These are phyloP conservation scores for Castor canadensis DNA, from an alignment of 2,113 vertebrate genomes.

Conservation along the genomic window DNA sequence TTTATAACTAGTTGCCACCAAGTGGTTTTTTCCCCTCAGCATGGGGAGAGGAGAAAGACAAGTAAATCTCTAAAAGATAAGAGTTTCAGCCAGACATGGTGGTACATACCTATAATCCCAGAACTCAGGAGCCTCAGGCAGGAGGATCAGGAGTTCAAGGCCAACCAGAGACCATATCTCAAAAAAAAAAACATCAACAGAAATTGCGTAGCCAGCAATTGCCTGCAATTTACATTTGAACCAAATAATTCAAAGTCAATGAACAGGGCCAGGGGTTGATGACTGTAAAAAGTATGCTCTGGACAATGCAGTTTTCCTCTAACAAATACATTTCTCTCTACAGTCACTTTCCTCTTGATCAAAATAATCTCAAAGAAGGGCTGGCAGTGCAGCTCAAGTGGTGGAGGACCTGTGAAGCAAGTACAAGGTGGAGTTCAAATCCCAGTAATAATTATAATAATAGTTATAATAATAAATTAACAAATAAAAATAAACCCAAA, in stretches of 20 bases:
- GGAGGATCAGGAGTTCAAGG: too few relatives aligned
- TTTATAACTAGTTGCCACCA: not conserved
- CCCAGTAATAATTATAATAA: too few relatives aligned
- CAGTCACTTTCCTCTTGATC: not conserved
- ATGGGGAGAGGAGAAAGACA: not conserved
- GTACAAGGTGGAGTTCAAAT: too few relatives aligned
- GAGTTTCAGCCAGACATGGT: not conserved
- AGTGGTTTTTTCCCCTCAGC: not conserved
- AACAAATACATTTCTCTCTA: not conserved
- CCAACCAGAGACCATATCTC: too few relatives aligned
- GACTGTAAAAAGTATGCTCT: not conserved
- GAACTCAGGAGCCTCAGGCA: too few relatives aligned
- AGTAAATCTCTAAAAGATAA: not conserved
- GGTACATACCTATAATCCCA: too few relatives aligned
- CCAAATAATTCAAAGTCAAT: not conserved
- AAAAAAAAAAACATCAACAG: too few relatives aligned
- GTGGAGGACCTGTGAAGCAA: too few relatives aligned
- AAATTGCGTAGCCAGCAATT: not conserved
- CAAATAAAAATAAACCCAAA: not conserved
- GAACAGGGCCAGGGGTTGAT: not conserved
- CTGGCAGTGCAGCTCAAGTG: too few relatives aligned
- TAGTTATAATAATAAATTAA: too few relatives aligned
- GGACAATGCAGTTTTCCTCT: not conserved
- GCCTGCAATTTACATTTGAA: not conserved
- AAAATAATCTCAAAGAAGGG: conserved; percentile 18